Conservation (phyloP, 2,113 vertebrate species). For the Rhineura floridana region DNA sequence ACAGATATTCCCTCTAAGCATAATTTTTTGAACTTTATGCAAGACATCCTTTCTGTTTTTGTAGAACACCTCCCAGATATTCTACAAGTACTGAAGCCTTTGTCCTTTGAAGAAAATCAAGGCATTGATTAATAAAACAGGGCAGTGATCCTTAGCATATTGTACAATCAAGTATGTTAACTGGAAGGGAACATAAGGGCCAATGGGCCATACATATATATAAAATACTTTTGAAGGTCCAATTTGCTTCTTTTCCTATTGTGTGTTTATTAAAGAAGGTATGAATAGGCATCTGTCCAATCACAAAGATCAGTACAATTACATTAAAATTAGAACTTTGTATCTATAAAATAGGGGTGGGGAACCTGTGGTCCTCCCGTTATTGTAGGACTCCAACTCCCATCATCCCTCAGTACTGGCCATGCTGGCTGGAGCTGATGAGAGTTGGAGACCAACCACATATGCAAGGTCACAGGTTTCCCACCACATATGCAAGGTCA, state of each 20-base stretch:
- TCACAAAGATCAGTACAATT: not conserved
- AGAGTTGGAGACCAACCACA: too few relatives aligned
- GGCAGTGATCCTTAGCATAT: not conserved
- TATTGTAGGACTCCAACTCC: too few relatives aligned
- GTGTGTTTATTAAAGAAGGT: not conserved
- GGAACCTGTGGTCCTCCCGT: too few relatives aligned
- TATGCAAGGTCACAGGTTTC: too few relatives aligned
- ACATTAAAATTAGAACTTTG: constrained; percentile 19
- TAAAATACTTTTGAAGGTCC: not conserved
- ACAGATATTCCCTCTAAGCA: too few relatives aligned
- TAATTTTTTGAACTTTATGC: not conserved
- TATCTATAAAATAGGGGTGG: too few relatives aligned
- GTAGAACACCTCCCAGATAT: not conserved
- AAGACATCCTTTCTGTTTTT: not conserved
- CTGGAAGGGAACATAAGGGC: not conserved
- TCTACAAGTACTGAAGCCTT: not conserved
- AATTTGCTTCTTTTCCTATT: not conserved
- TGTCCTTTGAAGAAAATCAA: not conserved
- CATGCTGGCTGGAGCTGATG: too few relatives aligned
- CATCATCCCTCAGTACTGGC: too few relatives aligned
- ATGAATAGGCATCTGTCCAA: not conserved
- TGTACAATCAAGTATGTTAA: not conserved
- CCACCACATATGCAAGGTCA: too few relatives aligned
- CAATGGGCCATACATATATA: not conserved
- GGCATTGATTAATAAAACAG: too few relatives aligned